Evolutionary conservation across 2,113 vertebrate genomes (phyloP).

Genomic region (Okapia johnstoni): DNA sequence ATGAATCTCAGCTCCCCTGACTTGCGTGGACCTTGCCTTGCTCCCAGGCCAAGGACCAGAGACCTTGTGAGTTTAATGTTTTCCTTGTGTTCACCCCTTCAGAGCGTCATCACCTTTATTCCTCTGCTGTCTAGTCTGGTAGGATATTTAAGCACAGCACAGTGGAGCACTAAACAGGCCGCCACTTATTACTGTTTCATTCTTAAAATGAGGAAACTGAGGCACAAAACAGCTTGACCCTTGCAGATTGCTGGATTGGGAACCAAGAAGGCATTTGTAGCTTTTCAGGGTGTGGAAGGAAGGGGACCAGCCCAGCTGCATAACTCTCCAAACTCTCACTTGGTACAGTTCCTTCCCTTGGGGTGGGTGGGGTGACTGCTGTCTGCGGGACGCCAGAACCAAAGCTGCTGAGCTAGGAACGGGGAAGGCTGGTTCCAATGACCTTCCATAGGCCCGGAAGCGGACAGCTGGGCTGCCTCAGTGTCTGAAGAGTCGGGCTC

Average conservation of each 20-base stretch:
- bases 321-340: neutral
- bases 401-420: slow-evolving; percentile 39
- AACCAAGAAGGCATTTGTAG: neutral
- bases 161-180: neutral
- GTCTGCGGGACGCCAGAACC: neutral
- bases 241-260: neutral
- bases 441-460: neutral
- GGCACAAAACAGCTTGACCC: neutral
- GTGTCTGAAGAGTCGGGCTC: neutral
- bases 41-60: neutral
- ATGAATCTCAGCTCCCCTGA: neutral
- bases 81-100: neutral
- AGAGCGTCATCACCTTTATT: neutral
- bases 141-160: neutral
- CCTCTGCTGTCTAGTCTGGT: neutral
- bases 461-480: slow-evolving; percentile 21
- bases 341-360: neutral
- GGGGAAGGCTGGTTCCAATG: neutral
- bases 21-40: neutral
- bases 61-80: rapidly evolving
- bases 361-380: neutral
- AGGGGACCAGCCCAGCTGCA: neutral
- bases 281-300: neutral
- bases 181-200: neutral
- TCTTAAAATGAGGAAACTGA: neutral